Percentiles rank a stretch among this genome's conserved stretches.
phyloP scores from a whole-genome alignment of 2,888 invertebrate species.

The Dysmachus trigonus region DNA sequence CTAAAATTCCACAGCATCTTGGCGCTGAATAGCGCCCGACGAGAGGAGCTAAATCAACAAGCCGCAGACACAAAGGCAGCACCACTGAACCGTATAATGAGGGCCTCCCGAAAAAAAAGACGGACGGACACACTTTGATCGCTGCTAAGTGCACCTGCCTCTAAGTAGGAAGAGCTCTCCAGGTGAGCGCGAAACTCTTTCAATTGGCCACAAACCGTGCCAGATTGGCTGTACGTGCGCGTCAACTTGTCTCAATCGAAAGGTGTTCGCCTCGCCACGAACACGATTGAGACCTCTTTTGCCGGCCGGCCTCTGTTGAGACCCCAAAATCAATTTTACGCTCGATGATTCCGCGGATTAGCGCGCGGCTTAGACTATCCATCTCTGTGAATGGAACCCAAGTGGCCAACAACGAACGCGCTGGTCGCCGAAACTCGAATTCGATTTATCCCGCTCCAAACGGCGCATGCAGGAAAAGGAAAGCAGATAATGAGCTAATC shows the following conservation, averaged over 20 bases:
- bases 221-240: constrained; percentile 35
- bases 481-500: constrained; percentile 21
- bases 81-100: constrained; percentile 21
- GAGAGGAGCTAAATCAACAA: neutral
- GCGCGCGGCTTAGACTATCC: neutral
- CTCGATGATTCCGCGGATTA: constrained; percentile 33
- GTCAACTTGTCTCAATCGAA: constrained; percentile 43
- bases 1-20: constrained; percentile 7
- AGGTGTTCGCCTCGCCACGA: constrained; percentile 34
- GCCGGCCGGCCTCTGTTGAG: neutral
- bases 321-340: constrained; percentile 45
- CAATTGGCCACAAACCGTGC: constrained; percentile 18
- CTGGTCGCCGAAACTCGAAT: neutral
- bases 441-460: neutral
- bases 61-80: neutral
- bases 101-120: neutral
- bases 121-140: constrained; percentile 44
- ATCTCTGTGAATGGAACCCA: neutral
- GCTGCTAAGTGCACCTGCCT: constrained; percentile 47
- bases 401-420: neutral
- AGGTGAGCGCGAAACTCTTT: constrained; percentile 35
- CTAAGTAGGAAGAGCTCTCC: constrained; percentile 36
- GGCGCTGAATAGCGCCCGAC: neutral
- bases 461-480: neutral
- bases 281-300: constrained; percentile 25